Conservation (phyloP, 1,140 invertebrate genomes). For the Magallana gigas region DNA sequence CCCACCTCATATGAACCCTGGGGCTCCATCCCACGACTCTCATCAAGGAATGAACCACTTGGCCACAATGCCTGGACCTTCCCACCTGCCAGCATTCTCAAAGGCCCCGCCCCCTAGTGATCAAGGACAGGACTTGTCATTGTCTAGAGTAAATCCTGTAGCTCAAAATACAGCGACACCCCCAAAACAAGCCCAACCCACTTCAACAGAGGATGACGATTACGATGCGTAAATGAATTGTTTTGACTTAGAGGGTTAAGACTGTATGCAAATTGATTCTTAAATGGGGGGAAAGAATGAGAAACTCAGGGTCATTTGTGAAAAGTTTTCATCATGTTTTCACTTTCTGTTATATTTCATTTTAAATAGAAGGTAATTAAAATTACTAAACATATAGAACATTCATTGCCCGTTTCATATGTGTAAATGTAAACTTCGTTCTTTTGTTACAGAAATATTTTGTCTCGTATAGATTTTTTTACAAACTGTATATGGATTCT, state of each 20-base stretch:
- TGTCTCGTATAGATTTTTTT: too few species aligned
- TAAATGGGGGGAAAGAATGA: not conserved
- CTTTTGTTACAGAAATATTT: too few species aligned
- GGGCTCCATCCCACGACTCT: not conserved
- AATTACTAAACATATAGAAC: not conserved
- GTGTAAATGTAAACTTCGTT: not conserved
- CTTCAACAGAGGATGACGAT: slow-evolving; percentile 33
- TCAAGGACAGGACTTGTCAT: not conserved
- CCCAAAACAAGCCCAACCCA: not conserved
- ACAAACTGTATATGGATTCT: too few species aligned
- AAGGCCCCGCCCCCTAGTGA: not conserved
- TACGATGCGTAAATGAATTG: slow-evolving; percentile 43
- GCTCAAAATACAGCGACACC: not conserved
- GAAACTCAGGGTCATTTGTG: slow-evolving; percentile 34
- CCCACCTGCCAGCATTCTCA: slow-evolving; percentile 4
- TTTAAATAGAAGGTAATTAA: not conserved
- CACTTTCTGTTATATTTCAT: not conserved
- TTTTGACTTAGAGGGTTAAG: not conserved
- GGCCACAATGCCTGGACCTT: not conserved
- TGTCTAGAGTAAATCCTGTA: slow-evolving; percentile 7
- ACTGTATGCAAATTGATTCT: slow-evolving; percentile 14
- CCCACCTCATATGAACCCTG: slow-evolving; percentile 14
- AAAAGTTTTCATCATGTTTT: not conserved
- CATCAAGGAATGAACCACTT: slow-evolving; percentile 13
- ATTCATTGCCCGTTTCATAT: not conserved